phyloP scores from a whole-genome alignment of 1,140 invertebrate genomes.

The Carposina sasakii region DNA sequence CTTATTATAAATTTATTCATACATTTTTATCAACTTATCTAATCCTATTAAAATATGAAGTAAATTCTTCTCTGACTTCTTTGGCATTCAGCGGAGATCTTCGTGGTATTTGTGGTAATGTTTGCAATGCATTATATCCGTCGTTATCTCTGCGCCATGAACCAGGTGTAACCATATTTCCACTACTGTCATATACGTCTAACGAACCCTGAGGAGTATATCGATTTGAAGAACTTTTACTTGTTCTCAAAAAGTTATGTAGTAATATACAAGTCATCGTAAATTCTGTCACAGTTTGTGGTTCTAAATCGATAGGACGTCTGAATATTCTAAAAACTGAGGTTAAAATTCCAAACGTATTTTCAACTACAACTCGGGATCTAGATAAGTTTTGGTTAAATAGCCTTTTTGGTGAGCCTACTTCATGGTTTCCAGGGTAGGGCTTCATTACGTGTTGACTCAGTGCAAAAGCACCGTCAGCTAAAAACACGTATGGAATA shows the following conservation, averaged over 20 bases:
- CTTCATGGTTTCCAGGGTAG: slow-evolving; percentile 46
- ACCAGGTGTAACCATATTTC: slow-evolving; percentile 15
- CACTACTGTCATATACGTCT: slow-evolving; percentile 22
- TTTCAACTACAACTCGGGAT: slow-evolving; percentile 64
- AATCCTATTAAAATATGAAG: slow-evolving; percentile 25
- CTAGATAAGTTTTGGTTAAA: slow-evolving; percentile 55
- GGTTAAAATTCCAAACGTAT: slow-evolving; percentile 71
- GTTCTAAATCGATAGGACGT: slow-evolving; percentile 38
- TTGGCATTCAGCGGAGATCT: slow-evolving; percentile 18
- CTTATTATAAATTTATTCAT: slow-evolving; percentile 8
- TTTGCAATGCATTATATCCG: slow-evolving; percentile 19
- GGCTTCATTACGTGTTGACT: slow-evolving; percentile 60
- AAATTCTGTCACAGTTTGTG: slow-evolving; percentile 30
- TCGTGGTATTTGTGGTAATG: slow-evolving; percentile 19
- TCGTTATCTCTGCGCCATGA: slow-evolving; percentile 20
- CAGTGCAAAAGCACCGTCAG: slow-evolving; percentile 69
- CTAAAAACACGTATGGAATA: slow-evolving; percentile 48
- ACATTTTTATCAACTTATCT: slow-evolving; percentile 11
- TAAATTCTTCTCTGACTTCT: slow-evolving; percentile 24
- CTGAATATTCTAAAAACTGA: slow-evolving; percentile 58
- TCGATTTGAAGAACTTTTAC: slow-evolving; percentile 21
- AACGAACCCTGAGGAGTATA: slow-evolving; percentile 30
- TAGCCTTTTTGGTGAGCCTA: slow-evolving; percentile 34
- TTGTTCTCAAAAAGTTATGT: slow-evolving; percentile 45
- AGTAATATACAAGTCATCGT: slow-evolving; percentile 34